These are phyloP conservation scores for Casuarius casuarius DNA, from an alignment of 2,113 vertebrate species.

Conservation along the genomic window DNA sequence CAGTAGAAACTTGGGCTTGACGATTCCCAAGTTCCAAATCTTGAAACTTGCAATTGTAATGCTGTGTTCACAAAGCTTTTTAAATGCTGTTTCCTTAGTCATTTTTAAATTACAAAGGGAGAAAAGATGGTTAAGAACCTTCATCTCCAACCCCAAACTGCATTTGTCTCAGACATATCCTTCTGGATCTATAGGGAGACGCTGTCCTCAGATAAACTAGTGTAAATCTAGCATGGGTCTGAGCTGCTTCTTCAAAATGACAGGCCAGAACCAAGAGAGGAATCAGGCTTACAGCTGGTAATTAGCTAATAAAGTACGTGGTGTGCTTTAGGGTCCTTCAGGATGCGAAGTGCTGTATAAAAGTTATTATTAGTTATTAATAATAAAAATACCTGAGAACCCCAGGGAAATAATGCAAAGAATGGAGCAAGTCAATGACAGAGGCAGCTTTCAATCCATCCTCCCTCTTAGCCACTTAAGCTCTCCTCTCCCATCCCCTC, in stretches of 20 bases:
- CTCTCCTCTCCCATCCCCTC: neutral
- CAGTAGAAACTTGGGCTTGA: neutral
- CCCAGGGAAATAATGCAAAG: slow-evolving; percentile 58
- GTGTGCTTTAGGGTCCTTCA: slow-evolving; percentile 62
- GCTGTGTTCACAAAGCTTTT: neutral
- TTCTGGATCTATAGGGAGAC: neutral
- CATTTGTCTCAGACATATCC: slow-evolving; percentile 24
- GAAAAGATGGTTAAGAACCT: slow-evolving; percentile 19
- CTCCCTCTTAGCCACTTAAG: neutral
- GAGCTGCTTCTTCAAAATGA: slow-evolving; percentile 22
- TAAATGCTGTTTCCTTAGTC: slow-evolving; percentile 20
- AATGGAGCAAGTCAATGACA: slow-evolving; percentile 49
- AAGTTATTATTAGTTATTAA: slow-evolving; percentile 66
- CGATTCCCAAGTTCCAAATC: neutral
- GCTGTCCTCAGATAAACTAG: slow-evolving; percentile 47
- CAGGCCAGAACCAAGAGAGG: slow-evolving; percentile 22
- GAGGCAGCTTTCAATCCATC: slow-evolving; percentile 39
- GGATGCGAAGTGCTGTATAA: slow-evolving; percentile 29
- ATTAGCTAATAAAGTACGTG: slow-evolving; percentile 65
- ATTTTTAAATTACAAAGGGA: slow-evolving; percentile 36
- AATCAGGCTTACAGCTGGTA: slow-evolving; percentile 37
- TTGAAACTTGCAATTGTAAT: neutral
- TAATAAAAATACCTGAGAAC: slow-evolving; percentile 58
- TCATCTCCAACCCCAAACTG: neutral
- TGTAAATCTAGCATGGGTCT: slow-evolving; percentile 51